phyloP scores from a whole-genome alignment of 1,140 invertebrate genomes.

The Aethina tumida region DNA sequence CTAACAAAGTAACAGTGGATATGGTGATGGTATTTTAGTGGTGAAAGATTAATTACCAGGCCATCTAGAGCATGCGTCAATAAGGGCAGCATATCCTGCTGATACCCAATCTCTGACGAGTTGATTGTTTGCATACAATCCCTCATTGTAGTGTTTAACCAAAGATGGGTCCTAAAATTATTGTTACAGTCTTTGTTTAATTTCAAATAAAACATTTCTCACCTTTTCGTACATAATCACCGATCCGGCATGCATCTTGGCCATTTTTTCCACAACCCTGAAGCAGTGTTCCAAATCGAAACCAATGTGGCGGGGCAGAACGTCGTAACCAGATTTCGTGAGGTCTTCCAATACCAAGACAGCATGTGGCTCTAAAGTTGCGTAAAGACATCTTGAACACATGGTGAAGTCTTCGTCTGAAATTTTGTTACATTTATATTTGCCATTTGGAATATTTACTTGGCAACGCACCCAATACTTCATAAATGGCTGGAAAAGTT shows the following conservation, averaged over 20 bases:
- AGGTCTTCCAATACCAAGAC: slow-evolving; percentile 46
- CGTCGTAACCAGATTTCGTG: slow-evolving; percentile 40
- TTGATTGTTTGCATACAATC: slow-evolving; percentile 32
- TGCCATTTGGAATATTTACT: background rate
- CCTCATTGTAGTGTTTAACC: slow-evolving; percentile 29
- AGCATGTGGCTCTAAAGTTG: slow-evolving; percentile 31
- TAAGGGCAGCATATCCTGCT: slow-evolving; percentile 22
- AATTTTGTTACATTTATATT: slow-evolving; percentile 2
- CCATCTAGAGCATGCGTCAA: slow-evolving; percentile 31
- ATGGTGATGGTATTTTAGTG: slow-evolving; percentile 1
- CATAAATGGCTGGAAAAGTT: slow-evolving; percentile 24
- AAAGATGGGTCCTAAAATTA: slow-evolving; percentile 37
- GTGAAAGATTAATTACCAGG: slow-evolving; percentile 21
- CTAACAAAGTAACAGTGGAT: slow-evolving; percentile 6
- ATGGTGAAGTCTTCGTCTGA: slow-evolving; percentile 20
- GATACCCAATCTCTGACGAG: slow-evolving; percentile 28
- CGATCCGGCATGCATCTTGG: slow-evolving; percentile 47
- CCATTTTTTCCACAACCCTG: slow-evolving; percentile 43
- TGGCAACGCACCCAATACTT: slow-evolving; percentile 21
- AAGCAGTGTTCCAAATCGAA: slow-evolving; percentile 41
- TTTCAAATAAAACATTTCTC: slow-evolving; percentile 6
- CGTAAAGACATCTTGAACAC: slow-evolving; percentile 29
- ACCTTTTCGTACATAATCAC: slow-evolving; percentile 43
- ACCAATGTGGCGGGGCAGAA: slow-evolving; percentile 42
- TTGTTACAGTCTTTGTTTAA: slow-evolving; percentile 1